These are phyloP conservation scores for Tychaedon coryphoeus DNA, from an alignment of 2,113 vertebrate genomes.

Conservation along the genomic window DNA sequence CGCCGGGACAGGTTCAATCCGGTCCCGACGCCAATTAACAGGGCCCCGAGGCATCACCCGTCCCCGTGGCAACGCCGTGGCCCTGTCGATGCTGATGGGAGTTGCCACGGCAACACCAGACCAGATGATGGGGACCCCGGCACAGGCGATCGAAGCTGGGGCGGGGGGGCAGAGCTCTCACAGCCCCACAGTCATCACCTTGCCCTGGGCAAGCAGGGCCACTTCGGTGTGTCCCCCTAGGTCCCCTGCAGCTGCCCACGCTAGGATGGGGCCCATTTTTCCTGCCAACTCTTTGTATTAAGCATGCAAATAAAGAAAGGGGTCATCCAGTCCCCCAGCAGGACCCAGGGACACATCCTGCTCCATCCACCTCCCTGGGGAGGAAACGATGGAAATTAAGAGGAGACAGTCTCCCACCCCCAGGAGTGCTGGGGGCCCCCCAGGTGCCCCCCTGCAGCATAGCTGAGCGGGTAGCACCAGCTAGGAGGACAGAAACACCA, in stretches of 20 bases:
- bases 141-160: not conserved
- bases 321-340: not conserved
- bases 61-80: constrained; percentile 4
- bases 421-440: not conserved
- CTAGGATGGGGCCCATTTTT: not conserved
- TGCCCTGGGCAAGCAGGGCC: not conserved
- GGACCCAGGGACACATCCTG: not conserved
- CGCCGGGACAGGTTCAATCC: not conserved
- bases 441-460: accelerated
- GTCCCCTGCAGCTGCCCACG: not conserved
- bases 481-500: accelerated
- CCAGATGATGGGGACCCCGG: not conserved
- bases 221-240: not conserved
- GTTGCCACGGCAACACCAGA: constrained; percentile 53
- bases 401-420: no score
- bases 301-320: not conserved
- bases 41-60: constrained; percentile 17
- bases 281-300: not conserved
- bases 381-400: not conserved
- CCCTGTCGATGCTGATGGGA: constrained; percentile 32
- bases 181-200: not conserved
- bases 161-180: not conserved
- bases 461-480: accelerated
- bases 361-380: not conserved
- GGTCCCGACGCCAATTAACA: not conserved